phyloP scores from a whole-genome alignment of 2,888 invertebrate genomes.

The Agrotis exclamationis region DNA sequence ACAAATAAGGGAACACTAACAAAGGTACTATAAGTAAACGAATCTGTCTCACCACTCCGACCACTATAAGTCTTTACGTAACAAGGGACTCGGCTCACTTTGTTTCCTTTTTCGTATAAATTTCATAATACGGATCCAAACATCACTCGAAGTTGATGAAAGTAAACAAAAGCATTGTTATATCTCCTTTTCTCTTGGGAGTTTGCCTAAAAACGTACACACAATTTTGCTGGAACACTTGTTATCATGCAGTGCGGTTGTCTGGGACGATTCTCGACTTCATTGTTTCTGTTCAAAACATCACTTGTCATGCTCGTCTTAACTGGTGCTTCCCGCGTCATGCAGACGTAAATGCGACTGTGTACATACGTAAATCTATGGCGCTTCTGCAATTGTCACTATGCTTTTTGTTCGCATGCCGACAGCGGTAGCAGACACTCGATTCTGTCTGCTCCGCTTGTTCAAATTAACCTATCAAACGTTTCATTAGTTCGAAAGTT shows the following conservation, averaged over 20 bases:
- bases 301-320: constrained; percentile 63
- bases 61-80: constrained; percentile 60
- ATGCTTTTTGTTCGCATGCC: constrained; percentile 48
- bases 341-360: constrained; percentile 40
- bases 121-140: constrained; percentile 68
- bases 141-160: constrained; percentile 71
- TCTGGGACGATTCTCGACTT: constrained; percentile 51
- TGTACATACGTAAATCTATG: constrained; percentile 33
- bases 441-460: constrained; percentile 25
- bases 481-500: constrained; percentile 60
- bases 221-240: constrained; percentile 72
- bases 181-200: constrained; percentile 66
- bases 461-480: constrained; percentile 62
- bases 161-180: constrained; percentile 76
- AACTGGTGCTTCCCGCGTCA: constrained; percentile 49
- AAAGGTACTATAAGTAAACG: constrained; percentile 49
- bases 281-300: constrained; percentile 69
- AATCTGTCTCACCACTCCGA: constrained; percentile 55
- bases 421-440: constrained; percentile 30
- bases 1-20: constrained; percentile 30
- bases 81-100: constrained; percentile 62
- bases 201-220: constrained; percentile 71
- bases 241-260: constrained; percentile 65
- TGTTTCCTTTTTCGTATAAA: constrained; percentile 65
- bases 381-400: constrained; percentile 44